Evolutionary conservation across 2,888 invertebrate genomes (phyloP), one percentile per base, ranked within the genome.

Genomic region (Epinotia nisella): DNA sequence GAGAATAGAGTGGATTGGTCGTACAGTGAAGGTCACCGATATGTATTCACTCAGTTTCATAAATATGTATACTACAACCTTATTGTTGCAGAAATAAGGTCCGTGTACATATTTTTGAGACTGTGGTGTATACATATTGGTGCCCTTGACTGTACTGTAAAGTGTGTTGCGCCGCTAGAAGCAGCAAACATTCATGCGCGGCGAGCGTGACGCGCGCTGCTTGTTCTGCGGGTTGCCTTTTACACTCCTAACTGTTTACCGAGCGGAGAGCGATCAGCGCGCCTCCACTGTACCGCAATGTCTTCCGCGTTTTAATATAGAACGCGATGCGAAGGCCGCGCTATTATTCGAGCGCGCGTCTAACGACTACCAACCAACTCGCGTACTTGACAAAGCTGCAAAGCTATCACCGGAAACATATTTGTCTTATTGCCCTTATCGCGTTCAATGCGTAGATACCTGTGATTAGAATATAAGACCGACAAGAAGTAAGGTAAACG

Each of bases 261-360:
- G 81, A 83, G 85, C 84, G 83, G 76, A 79, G 85, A 87, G 81
- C 82, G 85, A 88, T 88, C 88, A 82, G 85, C 84, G 86, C 83
- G 87, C 82, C 85, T 86, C 88, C 86, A 85, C 66, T 66, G 84
- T 85, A 83, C 85, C 83, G 87, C 86, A 84, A 85, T 86, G 89
- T 74, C 92, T 93, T 93, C 93, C 93, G 93, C 85, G 90, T 92
- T 90, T 83, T 89, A 92, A 93, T 90, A 90, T 93, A 93, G 92
- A 87, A 82, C 83, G 81, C 82, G 92, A 92, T 83, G 81, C 82
- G 92, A 93, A 93, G 93, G 93, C 88, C 93, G 86, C 76, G 80
- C 81, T 85, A 87, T 88, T 88, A 89, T 89, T 88, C 83, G 86
- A 78, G 84, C 85, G 78, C 80, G 79, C 77, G 79, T 81, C 85